Evolutionary conservation across 2,797 vertebrate species (phyloP), one percentile per base, ranked within the genome.

Genomic region (Parotocinclus haroldoi): DNA sequence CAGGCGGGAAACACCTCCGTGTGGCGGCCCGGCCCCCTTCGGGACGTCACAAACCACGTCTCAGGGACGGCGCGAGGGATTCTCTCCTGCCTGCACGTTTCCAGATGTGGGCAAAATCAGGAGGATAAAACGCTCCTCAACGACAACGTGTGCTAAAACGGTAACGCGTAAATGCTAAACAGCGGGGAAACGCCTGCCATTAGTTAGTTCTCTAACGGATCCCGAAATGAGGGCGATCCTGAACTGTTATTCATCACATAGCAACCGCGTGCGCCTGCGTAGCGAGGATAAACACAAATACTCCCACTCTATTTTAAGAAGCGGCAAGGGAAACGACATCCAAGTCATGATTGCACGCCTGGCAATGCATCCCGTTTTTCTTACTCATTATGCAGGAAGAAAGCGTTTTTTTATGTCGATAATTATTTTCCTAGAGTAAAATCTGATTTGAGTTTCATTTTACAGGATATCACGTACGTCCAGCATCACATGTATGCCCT

Each of bases 1-100:
- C 96, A 96, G 87, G 80, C 86, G 94, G 94, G 94, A 94, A 96
- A 94, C 89, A 92, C 95, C 94, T 88, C 89, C 81, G 73, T 59
- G 3, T 54, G 59, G 76, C 68, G 10, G 81, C 85, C 36, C 84
- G 89, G 87, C 86, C 85, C 81, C 80, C 49, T 80, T 38, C 16
- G 19, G 94, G 93, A 94, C 91, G 93, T 88, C 80, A 72, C 44
- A 46, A 83, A 79, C 76, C 74, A 62, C 84, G 84, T 74, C 86
- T 78, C 68, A 36, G 60, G 78, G 72, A 78, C 58, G 73, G 60
- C 66, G 49, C 48, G 61, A 82, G 81, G 81, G 83, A 81, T 82
- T 80, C 83, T 82, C 81, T 73, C 36, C 68, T 1, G 54, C 55
- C 69, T 69, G 62, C 51, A 68, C 58, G 69, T 72, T 83, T 83